Evolutionary conservation across 1,140 invertebrate genomes (phyloP), one percentile per base, ranked within the genome.

Genomic region (Wiebesia pumilae): DNA sequence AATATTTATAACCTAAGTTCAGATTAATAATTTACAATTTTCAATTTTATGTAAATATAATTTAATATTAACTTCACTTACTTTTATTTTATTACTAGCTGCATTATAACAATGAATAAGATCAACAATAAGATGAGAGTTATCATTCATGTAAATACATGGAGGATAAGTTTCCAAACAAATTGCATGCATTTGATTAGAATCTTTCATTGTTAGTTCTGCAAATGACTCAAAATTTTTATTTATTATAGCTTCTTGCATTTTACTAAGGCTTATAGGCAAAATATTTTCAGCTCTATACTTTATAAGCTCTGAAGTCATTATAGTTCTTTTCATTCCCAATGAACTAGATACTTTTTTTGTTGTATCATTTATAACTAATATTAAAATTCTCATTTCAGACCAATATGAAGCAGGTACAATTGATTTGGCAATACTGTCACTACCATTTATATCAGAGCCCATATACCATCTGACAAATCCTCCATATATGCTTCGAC

Each of bases 171-270:
- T 98, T 92, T 99, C 99, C 73, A 98, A 92, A 90, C 97, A 98
- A 51, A 98, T 95, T 3, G 98, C 98, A 95, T 99, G 99, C 90
- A 99, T 96, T 93, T 99, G 97, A 95, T 99, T 99, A 81, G 98
- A 99, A 90, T 99, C 99, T 93, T 96, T 96, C 97, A 99, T 99
- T 30, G 98, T 99, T 16, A 99, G 95, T 92, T 98, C 96, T 47
- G 98, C 98, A 95, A 99, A 99, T 79, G 92, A 95, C 62, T 95
- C 88, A 93, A 99, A 99, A 94, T 99, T 95, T 91, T 95, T 97
- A 0, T 95, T 90, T 51, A 94, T 82, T 81, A 99, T 99, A 16
- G 98, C 98, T 88, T 95, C 89, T 87, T 95, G 95, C 81, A 99
- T 98, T 85, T 94, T 90, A 81, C 95, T 91, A 1, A 97, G 95